Base-by-base conservation (phyloP, 2,797 vertebrate species). In the Gymnopithys bicolor region DNA sequence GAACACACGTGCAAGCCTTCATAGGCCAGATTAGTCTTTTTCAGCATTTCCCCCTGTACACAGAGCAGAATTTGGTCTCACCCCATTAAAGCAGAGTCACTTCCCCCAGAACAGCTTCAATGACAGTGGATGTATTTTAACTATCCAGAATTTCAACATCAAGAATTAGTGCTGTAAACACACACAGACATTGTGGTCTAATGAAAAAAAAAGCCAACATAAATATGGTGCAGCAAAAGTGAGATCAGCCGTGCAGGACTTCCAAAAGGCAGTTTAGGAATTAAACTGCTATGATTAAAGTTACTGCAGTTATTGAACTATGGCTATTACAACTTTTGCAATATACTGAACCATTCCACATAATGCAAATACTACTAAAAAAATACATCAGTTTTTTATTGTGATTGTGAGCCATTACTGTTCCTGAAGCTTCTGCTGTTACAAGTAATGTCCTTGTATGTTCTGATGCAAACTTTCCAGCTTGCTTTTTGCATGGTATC, bases 61-160 rank as follows among this genome's bases (percentile, higher is more conserved):
- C 1, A 60, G 39, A 60, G 39, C n/a, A 77, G 52, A 82, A 82
- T 84, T 82, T 77, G 41, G 52, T 79, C 55, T 84, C 15, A 3
- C 8, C 6, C 25, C 0, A 0, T 63, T 86, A 81, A 64, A 84
- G 30, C 0, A 0, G 63, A 77, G 51, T 45, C 0, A 11, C 46
- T 91, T 86, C 15, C 22, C 52, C 49, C 0, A 2, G 32, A 76
- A 66, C 1, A 88, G 32, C 32, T 60, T 76, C 37, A 87, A 0
- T 53, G 41, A 63, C 39, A 84, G 35, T 11, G n/a, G 75, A 73
- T 43, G 28, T 70, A 41, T 43, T 87, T 82, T 35, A 90, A 85
- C 53, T 69, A 39, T 16, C 55, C 41, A 32, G 51, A 86, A 90
- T 76, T 87, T 59, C 76, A 84, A 13, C 60, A 48, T 48, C 27